Percentiles rank a stretch among this genome's conserved stretches.
Conservation (phyloP, 2,113 vertebrate genomes). For the Rhinolophus ferrumequinum region DNA sequence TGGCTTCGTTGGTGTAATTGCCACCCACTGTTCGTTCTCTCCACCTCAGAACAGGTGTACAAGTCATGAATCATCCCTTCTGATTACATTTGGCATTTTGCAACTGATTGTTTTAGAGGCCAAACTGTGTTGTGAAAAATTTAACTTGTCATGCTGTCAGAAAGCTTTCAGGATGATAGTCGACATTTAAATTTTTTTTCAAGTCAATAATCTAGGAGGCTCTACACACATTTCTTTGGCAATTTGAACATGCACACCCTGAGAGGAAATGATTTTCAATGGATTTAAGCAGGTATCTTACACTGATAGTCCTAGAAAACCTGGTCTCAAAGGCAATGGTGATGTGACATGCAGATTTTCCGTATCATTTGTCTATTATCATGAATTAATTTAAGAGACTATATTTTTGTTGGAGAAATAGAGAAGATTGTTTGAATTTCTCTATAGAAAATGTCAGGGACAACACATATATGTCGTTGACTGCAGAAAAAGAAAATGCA, state of each 20-base stretch:
- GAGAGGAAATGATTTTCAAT: neutral
- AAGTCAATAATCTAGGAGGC: constrained; percentile 60
- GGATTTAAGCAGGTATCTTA: neutral
- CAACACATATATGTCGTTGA: neutral
- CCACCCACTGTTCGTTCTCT: constrained; percentile 3
- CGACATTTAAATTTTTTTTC: constrained; percentile 66
- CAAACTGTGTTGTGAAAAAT: constrained; percentile 74
- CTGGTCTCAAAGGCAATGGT: neutral
- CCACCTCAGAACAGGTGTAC: constrained; percentile 68
- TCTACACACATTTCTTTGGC: neutral
- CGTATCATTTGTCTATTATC: neutral
- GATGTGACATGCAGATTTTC: neutral
- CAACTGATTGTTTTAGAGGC: constrained; percentile 73
- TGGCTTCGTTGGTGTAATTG: neutral
- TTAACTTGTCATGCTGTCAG: constrained; percentile 75
- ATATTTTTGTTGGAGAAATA: neutral
- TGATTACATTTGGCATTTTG: constrained; percentile 72
- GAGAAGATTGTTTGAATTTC: neutral
- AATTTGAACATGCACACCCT: neutral
- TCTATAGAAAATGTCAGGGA: neutral
- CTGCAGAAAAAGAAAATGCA: neutral
- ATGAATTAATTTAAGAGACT: neutral
- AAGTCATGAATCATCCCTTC: constrained; percentile 60
- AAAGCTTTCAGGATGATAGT: constrained; percentile 74
- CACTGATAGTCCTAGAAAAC: neutral